Conservation (phyloP, 2,113 vertebrate genomes). For the Chaetorhynchus papuensis region DNA sequence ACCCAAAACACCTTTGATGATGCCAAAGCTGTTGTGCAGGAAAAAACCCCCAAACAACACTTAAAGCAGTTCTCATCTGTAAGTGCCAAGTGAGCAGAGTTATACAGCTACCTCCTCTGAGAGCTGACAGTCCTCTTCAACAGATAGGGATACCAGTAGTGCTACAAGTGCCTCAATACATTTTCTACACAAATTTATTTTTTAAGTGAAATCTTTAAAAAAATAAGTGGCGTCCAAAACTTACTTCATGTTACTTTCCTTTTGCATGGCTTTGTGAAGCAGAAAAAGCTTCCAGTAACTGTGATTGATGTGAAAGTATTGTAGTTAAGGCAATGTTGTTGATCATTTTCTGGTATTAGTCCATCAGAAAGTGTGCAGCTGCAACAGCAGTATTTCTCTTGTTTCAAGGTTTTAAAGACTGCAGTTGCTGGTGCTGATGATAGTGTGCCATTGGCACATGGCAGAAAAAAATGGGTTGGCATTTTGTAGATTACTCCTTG, state of each 20-base stretch:
- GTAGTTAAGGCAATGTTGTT: neutral
- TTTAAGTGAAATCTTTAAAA: neutral
- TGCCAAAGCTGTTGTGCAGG: neutral
- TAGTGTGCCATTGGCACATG: neutral
- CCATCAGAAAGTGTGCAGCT: neutral
- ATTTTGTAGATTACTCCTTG: neutral
- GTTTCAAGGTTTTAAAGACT: neutral
- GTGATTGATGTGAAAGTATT: neutral
- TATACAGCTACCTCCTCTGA: neutral
- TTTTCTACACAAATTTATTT: neutral
- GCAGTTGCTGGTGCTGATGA: neutral
- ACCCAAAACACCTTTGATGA: neutral
- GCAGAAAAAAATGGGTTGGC: neutral
- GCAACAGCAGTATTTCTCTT: neutral
- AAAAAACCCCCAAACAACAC: neutral
- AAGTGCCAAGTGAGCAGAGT: neutral
- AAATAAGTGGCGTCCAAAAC: neutral
- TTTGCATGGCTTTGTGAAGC: neutral
- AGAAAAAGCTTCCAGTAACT: neutral
- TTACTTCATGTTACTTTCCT: neutral
- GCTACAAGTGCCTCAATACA: neutral
- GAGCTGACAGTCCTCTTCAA: neutral
- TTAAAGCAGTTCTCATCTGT: neutral
- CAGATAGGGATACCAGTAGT: neutral
- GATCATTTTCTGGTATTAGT: neutral